phyloP scores from a whole-genome alignment of 2,888 invertebrate species.

The Agriopis marginaria region DNA sequence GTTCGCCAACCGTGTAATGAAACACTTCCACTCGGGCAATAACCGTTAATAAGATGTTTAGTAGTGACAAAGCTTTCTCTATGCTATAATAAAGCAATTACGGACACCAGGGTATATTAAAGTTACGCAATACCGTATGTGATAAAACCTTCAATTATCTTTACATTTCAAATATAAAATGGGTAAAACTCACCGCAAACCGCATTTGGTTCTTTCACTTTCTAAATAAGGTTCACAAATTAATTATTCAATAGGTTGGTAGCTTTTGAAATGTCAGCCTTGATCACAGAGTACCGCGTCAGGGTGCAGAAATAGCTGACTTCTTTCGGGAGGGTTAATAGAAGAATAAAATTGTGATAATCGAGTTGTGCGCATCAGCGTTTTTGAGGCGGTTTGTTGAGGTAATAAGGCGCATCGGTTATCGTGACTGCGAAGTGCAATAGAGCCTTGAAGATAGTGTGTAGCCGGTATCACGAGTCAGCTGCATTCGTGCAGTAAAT shows the following conservation, averaged over 20 bases:
- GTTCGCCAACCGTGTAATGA: constrained; percentile 79
- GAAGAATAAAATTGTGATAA: constrained; percentile 23
- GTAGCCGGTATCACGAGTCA: constrained; percentile 68
- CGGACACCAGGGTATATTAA: constrained; percentile 24
- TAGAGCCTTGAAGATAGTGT: constrained; percentile 70
- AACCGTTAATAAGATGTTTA: constrained; percentile 77
- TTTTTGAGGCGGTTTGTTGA: constrained; percentile 21
- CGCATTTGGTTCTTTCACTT: constrained; percentile 53
- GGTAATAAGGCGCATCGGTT: constrained; percentile 53
- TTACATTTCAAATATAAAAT: constrained; percentile 41
- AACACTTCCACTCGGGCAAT: constrained; percentile 81
- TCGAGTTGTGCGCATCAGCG: constrained; percentile 10
- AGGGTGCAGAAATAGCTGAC: constrained; percentile 26
- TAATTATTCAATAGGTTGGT: constrained; percentile 47
- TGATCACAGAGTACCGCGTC: constrained; percentile 27
- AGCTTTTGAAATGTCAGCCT: constrained; percentile 63
- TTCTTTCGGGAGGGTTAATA: constrained; percentile 32
- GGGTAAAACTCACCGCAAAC: constrained; percentile 50
- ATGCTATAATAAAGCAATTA: constrained; percentile 58
- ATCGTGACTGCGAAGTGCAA: constrained; percentile 71
- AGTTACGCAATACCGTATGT: constrained; percentile 48
- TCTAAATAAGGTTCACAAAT: constrained; percentile 57
- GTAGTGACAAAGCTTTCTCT: constrained; percentile 74
- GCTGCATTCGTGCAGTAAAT: constrained; percentile 72
- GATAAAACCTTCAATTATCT: constrained; percentile 36